Conservation (phyloP, 2,888 invertebrate species). For the Melipona bicolor region DNA sequence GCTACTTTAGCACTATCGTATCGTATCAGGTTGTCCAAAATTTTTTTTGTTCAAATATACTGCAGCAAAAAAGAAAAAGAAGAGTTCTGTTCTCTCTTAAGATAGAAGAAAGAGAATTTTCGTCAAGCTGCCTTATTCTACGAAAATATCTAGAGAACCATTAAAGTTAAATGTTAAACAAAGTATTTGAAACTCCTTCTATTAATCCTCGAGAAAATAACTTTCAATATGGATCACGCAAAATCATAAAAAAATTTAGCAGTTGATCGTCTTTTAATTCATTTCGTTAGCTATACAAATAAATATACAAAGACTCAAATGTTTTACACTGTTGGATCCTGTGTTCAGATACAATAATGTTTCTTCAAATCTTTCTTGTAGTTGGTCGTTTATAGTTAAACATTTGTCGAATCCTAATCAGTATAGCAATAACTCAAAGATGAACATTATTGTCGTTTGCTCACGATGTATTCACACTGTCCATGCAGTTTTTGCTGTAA, state of each 20-base stretch:
- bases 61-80: not conserved
- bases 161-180: not conserved
- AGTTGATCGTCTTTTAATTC: not conserved
- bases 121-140: not conserved
- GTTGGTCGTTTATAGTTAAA: not conserved
- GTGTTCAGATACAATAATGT: constrained; percentile 12
- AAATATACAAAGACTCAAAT: constrained; percentile 15
- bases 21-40: not conserved
- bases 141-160: no score
- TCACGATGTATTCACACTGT: constrained; percentile 28
- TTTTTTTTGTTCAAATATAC: not conserved
- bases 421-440: constrained; percentile 7
- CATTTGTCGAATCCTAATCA: not conserved
- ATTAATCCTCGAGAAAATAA: constrained; percentile 1
- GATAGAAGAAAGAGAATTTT: not conserved
- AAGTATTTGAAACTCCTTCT: not conserved
- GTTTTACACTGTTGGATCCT: constrained; percentile 19
- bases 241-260: not conserved
- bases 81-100: not conserved
- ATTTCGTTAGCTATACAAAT: no score
- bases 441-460: constrained; percentile 2
- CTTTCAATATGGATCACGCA: not conserved
- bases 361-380: constrained; percentile 8
- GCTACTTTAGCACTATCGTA: not conserved
- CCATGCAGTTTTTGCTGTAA: constrained; percentile 36